Percentiles rank a stretch among this genome's conserved stretches.
These are phyloP conservation scores for Champsocephalus gunnari DNA, from an alignment of 2,797 vertebrate genomes.

Conservation along the genomic window DNA sequence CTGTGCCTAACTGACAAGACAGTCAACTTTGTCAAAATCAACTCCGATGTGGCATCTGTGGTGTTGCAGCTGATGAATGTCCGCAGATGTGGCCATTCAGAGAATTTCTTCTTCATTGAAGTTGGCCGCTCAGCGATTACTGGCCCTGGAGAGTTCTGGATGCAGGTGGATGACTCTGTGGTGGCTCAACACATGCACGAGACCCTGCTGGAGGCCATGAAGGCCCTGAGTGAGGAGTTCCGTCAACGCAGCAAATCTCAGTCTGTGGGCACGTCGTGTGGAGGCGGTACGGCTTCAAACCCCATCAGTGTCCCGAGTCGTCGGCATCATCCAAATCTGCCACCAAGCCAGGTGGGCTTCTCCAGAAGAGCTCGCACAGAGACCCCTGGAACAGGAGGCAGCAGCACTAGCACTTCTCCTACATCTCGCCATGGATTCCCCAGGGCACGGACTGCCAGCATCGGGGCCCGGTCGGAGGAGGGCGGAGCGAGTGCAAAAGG, in stretches of 20 bases:
- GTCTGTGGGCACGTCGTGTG: constrained; percentile 84
- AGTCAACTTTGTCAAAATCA: constrained; percentile 88
- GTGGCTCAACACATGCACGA: constrained; percentile 93
- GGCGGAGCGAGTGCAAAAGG: constrained; percentile 79
- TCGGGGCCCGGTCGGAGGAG: constrained; percentile 85
- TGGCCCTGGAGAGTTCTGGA: constrained; percentile 87
- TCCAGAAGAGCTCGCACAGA: constrained; percentile 85
- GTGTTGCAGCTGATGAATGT: constrained; percentile 90
- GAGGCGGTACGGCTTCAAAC: constrained; percentile 85
- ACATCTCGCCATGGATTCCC: constrained; percentile 84
- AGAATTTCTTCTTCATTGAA: constrained; percentile 93
- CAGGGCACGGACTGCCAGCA: constrained; percentile 84
- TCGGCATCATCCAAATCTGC: constrained; percentile 84
- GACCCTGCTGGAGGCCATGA: constrained; percentile 91
- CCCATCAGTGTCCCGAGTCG: constrained; percentile 89
- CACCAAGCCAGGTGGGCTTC: constrained; percentile 87
- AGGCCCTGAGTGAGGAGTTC: constrained; percentile 91
- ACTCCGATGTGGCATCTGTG: constrained; percentile 86
- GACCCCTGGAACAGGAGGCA: constrained; percentile 83
- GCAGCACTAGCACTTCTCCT: constrained; percentile 86
- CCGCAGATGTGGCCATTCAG: constrained; percentile 88
- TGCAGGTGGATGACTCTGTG: constrained; percentile 88
- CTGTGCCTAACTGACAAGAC: constrained; percentile 90
- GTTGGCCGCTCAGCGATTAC: constrained; percentile 88
- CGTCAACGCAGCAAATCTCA: constrained; percentile 88